Percentiles rank a stretch among this genome's conserved stretches.
phyloP scores from a whole-genome alignment of 2,888 invertebrate genomes.

The Trisateles emortualis region DNA sequence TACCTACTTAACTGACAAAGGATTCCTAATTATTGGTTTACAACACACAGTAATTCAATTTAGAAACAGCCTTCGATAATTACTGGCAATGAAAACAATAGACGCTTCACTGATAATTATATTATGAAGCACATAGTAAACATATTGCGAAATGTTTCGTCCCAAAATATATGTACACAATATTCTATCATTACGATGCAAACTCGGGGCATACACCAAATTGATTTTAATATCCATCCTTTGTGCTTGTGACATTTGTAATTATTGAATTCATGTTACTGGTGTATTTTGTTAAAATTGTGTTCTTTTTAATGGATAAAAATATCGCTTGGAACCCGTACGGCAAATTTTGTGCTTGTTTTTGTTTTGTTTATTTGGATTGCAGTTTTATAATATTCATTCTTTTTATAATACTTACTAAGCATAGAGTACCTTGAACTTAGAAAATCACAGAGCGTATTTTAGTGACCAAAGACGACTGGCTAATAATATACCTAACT shows the following conservation, averaged over 20 bases:
- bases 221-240: constrained; percentile 34
- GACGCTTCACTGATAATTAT: constrained; percentile 25
- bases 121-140: constrained; percentile 14
- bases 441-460: too few species aligned
- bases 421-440: too few species aligned
- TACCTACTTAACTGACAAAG: too few species aligned
- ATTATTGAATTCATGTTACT: constrained; percentile 18
- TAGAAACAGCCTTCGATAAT: constrained; percentile 11
- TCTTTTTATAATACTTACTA: too few species aligned
- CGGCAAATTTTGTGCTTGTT: background rate
- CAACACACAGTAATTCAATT: background rate
- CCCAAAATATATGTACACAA: background rate
- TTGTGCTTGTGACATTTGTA: constrained; percentile 41
- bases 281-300: background rate
- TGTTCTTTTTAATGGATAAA: constrained; percentile 7
- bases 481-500: too few species aligned
- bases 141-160: background rate
- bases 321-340: background rate
- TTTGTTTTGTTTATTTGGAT: too few species aligned
- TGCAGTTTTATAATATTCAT: too few species aligned
- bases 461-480: too few species aligned
- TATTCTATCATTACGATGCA: constrained; percentile 3
- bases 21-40: too few species aligned
- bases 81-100: constrained; percentile 24
- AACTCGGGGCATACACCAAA: constrained; percentile 19